These are phyloP conservation scores for Amphiprion percula DNA, from an alignment of 2,113 vertebrate species.

Conservation along the genomic window DNA sequence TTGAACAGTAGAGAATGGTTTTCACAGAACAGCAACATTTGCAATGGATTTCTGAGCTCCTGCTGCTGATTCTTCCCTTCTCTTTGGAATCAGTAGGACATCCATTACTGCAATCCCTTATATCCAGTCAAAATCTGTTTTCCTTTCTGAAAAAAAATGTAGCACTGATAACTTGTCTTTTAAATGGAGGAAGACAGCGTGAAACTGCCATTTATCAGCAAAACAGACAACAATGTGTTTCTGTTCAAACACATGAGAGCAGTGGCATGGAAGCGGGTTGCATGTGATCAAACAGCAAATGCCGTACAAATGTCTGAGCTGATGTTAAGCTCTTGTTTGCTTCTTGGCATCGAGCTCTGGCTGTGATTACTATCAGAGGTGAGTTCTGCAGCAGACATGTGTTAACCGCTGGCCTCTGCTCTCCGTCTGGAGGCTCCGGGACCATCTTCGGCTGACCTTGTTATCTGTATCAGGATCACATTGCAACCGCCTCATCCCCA, in stretches of 20 bases:
- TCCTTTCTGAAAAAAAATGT: constrained; percentile 16
- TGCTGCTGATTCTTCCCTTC: constrained; percentile 31
- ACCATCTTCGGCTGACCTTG: constrained; percentile 59
- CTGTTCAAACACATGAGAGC: constrained; percentile 50
- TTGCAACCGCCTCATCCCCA: constrained; percentile 46
- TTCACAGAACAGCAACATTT: not conserved
- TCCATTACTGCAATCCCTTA: constrained; percentile 34
- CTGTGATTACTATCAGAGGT: constrained; percentile 60
- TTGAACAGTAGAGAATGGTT: too few species aligned
- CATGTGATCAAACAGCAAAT: constrained; percentile 63
- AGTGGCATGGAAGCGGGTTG: constrained; percentile 31
- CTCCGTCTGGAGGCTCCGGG: constrained; percentile 38
- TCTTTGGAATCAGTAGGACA: constrained; percentile 23
- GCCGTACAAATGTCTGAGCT: constrained; percentile 44
- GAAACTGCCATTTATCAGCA: constrained; percentile 51
- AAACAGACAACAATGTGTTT: constrained; percentile 61
- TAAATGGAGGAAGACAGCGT: constrained; percentile 37
- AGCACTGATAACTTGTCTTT: constrained; percentile 21
- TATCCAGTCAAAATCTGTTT: constrained; percentile 34
- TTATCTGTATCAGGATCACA: constrained; percentile 70
- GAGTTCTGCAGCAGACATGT: constrained; percentile 47
- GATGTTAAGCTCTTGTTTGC: constrained; percentile 50
- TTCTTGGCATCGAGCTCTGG: constrained; percentile 35
- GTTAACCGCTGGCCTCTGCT: constrained; percentile 33
- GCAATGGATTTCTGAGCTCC: constrained; percentile 23